Evolutionary conservation across 2,888 invertebrate genomes (phyloP), one percentile per base, ranked within the genome.

Genomic region (Pycnomerus fuliginosus): DNA sequence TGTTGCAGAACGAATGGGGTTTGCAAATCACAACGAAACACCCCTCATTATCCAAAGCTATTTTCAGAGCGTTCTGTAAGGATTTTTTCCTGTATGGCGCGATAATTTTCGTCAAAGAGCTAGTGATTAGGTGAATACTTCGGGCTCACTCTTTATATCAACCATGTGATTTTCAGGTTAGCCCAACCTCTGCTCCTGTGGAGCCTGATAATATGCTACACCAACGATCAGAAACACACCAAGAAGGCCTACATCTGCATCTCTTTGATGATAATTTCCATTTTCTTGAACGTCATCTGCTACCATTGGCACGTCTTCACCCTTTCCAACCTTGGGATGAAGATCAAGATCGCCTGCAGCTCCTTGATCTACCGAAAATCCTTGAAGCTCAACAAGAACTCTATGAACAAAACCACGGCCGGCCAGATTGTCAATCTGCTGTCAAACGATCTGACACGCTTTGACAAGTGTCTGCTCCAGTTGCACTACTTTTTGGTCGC

Each of bases 361-460:
- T 84, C 88, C 0, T 74, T 92, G 16, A 80, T 93, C 43, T 92
- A 90, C 68, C 80, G 90, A 68, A 94, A 94, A 60, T 62, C 66
- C 4, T 51, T 71, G 36, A 75, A 78, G 52, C 73, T 93, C 29
- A 90, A 88, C 43, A 87, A 87, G 69, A 84, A 84, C 3, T 89
- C 93, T 1, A 74, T 93, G 30, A 87, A 87, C 3, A 84, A 90
- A 68, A 93, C 93, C 0, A 87, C 75, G 71, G 90, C 81, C 59
- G 95, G 74, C 68, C 67, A 69, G 53, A 62, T 70, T 56, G 65
- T 71, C 29, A 71, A 72, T 52, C 55, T 71, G 31, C 48, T 94
- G 45, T 90, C 92, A 0, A 93, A 91, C 40, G 94, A 95, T 70
- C 90, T 92, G 0, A 87, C 84, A 55, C 74, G 92, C 43, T 90